These are phyloP conservation scores for Meloidogyne hapla DNA, from an alignment of 1,140 invertebrate species.

Conservation along the genomic window DNA sequence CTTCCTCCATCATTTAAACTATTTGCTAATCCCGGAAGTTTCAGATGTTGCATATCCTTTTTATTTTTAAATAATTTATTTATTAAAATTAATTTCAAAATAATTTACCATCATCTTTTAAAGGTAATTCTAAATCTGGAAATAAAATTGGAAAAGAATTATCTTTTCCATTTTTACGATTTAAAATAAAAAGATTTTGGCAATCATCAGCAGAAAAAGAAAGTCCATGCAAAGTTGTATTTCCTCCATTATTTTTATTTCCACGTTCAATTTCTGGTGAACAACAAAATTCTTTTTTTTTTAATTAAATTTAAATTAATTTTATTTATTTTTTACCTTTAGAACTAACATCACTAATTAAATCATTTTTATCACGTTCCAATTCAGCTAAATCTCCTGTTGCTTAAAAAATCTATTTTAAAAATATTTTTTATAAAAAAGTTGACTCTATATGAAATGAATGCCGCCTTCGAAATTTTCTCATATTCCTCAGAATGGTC, in stretches of 20 bases:
- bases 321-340: not conserved
- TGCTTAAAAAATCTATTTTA: conserved; percentile 15
- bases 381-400: conserved; percentile 15
- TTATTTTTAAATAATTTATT: not conserved
- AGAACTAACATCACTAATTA: conserved; percentile 13
- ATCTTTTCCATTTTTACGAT: not conserved
- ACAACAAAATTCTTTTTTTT: not conserved
- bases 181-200: not conserved
- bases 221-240: conserved; percentile 15
- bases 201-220: conserved; percentile 22
- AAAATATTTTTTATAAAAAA: no score
- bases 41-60: not conserved
- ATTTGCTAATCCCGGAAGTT: not conserved
- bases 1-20: not conserved
- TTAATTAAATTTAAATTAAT: not conserved
- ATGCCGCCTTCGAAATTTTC: no score
- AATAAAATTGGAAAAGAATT: not conserved
- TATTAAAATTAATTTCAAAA: not conserved
- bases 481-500: no score
- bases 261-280: conserved; percentile 15
- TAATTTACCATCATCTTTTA: not conserved
- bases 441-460: no score
- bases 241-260: no score
- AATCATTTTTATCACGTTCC: conserved; percentile 19
- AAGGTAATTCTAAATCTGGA: not conserved